Base-by-base conservation (phyloP, 2,797 vertebrate genomes). In the Saguinus oedipus region DNA sequence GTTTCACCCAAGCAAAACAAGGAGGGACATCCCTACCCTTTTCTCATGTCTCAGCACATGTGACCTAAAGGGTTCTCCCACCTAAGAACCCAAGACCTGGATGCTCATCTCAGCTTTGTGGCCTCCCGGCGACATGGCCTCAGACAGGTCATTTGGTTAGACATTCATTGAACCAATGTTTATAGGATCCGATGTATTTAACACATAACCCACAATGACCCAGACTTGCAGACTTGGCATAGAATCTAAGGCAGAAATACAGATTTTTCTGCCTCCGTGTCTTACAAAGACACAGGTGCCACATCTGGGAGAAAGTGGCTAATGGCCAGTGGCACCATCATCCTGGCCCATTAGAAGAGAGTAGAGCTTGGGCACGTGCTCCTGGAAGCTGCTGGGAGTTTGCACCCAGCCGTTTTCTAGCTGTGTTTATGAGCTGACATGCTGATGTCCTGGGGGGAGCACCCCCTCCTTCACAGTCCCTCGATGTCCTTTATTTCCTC, bases 401-500 rank as follows among this genome's bases (percentile, higher is more conserved):
- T 82, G 8, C 42, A 15, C 59, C 84, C 30, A 0, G 12, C 42
- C 0, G 5, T 19, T 27, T 1, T 19, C 57, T 1, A 70, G 0
- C 14, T 98, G 92, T 91, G 83, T 81, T 59, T 59, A 91, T 88
- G 96, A 98, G 88, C 96, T 78, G 78, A 59, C 12, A 42, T 17
- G 64, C 55, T 97, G 80, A 93, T n/a, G 44, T 89, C 97, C 79
- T 42, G 7, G 0, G 84, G 79, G 48, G 81, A 0, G 0, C 2
- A 36, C 0, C 26, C 88, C 8, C 1, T 39, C 90, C 8, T 1
- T n/a, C 53, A 81, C 44, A 27, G 61, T 95, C 70, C 70, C 84
- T 2, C 17, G 1, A 48, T 85, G 89, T 36, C 33, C 50, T 15
- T 98, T 91, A 97, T 98, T 97, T 97, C 72, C 97, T 97, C 74